Evolutionary conservation across 2,113 vertebrate species (phyloP).

Genomic region (Mugil cephalus): DNA sequence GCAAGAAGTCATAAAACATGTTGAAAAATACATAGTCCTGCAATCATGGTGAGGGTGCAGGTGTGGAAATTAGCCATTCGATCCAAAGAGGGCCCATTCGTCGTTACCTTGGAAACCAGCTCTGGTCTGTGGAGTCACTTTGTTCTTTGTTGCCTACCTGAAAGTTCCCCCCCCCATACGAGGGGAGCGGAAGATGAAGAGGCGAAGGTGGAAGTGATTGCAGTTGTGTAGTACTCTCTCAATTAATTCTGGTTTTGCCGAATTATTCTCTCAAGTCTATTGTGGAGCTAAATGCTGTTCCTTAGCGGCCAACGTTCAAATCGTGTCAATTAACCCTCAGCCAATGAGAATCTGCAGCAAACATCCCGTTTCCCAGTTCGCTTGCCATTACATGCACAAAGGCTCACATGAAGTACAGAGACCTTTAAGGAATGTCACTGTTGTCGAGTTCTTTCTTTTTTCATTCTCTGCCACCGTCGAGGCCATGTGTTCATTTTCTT

Average conservation of each 20-base stretch:
- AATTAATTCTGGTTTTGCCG: neutral
- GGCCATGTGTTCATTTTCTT: slow-evolving; percentile 51
- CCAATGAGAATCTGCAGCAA: neutral
- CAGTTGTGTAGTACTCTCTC: slow-evolving; percentile 16
- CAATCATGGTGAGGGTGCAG: slow-evolving; percentile 37
- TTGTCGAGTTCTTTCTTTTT: slow-evolving; percentile 30
- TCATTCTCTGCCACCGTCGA: slow-evolving; percentile 31
- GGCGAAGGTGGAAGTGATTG: slow-evolving; percentile 19
- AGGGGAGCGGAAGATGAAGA: slow-evolving; percentile 19
- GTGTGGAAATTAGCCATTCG: slow-evolving; percentile 66
- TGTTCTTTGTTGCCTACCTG: slow-evolving; percentile 39
- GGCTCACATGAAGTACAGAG: neutral
- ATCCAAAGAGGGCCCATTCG: slow-evolving; percentile 41
- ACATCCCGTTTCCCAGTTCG: neutral
- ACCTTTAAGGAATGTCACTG: slow-evolving; percentile 8
- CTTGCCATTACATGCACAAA: neutral
- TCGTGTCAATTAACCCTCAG: neutral
- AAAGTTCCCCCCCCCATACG: slow-evolving; percentile 29
- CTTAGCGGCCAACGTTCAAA: neutral
- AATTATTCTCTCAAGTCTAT: neutral
- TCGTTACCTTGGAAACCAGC: slow-evolving; percentile 77
- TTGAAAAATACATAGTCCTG: slow-evolving; percentile 42
- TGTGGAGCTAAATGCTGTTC: neutral
- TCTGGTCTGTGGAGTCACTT: slow-evolving; percentile 52
- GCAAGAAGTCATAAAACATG: slow-evolving; percentile 12